Evolutionary conservation across 2,113 vertebrate genomes (phyloP).

Genomic region (Ursus arctos): DNA sequence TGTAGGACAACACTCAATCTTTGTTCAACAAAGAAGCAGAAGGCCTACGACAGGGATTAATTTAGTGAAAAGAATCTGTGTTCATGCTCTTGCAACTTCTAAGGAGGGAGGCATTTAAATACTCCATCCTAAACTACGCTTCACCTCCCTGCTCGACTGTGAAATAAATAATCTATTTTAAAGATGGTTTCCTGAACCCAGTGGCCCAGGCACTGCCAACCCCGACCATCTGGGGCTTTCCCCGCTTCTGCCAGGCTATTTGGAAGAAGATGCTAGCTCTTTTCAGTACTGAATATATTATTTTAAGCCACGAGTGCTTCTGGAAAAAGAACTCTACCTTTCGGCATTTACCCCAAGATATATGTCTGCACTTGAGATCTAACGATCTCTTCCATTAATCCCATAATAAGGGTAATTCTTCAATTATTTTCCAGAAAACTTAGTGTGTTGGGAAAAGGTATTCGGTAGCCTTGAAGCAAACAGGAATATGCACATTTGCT

Average conservation of each 20-base stretch:
- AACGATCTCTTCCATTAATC: background rate
- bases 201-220: background rate
- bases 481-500: background rate
- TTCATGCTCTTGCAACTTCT: background rate
- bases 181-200: background rate
- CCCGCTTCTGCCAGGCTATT: background rate
- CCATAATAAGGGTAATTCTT: background rate
- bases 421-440: slow-evolving; percentile 28
- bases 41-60: background rate
- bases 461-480: background rate
- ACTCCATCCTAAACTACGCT: background rate
- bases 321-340: background rate
- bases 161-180: slow-evolving; percentile 41
- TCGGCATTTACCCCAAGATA: background rate
- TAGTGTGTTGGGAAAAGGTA: background rate
- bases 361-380: background rate
- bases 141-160: background rate
- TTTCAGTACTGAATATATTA: background rate
- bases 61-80: background rate
- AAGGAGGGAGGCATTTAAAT: background rate
- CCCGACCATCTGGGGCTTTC: background rate
- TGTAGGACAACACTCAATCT: background rate
- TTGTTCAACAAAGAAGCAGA: background rate
- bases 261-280: background rate
- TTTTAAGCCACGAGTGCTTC: background rate